Conservation (phyloP, 1,140 invertebrate genomes). For the Aphis gossypii region DNA sequence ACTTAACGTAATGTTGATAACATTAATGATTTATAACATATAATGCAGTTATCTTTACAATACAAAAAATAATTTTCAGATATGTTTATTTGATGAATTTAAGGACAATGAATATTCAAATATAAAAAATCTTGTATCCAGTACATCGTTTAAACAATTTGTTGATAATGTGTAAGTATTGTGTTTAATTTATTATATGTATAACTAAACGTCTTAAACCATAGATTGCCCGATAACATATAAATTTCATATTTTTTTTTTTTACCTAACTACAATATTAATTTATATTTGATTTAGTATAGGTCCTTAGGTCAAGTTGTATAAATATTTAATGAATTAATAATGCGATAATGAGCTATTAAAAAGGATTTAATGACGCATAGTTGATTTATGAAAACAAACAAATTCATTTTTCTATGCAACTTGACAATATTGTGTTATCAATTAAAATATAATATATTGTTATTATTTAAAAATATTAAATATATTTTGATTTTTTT, state of each 20-base stretch:
- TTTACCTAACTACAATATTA: background rate
- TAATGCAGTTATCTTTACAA: background rate
- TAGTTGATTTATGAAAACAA: background rate
- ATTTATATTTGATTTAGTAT: background rate
- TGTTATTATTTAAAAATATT: background rate
- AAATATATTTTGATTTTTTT: background rate
- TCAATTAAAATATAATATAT: background rate
- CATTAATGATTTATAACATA: background rate
- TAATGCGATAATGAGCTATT: background rate
- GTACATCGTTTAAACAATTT: background rate
- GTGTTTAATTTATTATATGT: background rate
- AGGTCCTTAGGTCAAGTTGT: background rate
- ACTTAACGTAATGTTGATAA: background rate
- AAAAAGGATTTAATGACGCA: background rate
- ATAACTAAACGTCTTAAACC: background rate
- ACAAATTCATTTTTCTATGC: background rate
- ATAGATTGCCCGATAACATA: background rate
- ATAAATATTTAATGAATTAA: background rate
- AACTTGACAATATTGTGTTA: background rate
- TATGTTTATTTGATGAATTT: conserved; percentile 51
- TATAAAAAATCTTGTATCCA: background rate
- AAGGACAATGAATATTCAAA: conserved; percentile 3
- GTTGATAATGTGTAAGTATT: conserved; percentile 49
- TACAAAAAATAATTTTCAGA: conserved; percentile 2
- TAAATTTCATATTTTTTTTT: background rate